These are phyloP conservation scores for Misgurnus mizolepis DNA, from an alignment of 2,113 vertebrate genomes.

Conservation along the genomic window DNA sequence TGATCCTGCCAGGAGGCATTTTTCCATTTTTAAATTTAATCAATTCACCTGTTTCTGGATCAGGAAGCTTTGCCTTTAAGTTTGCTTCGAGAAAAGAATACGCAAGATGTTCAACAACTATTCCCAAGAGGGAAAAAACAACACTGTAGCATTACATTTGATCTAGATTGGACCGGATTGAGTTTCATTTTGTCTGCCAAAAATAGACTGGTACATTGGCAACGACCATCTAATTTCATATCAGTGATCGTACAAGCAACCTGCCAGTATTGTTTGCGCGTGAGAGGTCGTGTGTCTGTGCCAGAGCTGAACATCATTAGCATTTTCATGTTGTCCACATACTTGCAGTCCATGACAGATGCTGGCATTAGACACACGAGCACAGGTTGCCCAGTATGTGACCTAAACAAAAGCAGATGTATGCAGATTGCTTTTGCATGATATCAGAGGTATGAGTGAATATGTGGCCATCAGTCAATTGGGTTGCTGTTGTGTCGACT, in stretches of 20 bases:
- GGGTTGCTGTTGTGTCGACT: neutral
- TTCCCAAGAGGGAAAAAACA: neutral
- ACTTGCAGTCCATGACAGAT: slow-evolving; percentile 38
- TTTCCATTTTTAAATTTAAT: neutral
- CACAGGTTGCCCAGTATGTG: slow-evolving; percentile 27
- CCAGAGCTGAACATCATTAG: slow-evolving; percentile 40
- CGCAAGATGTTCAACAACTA: neutral
- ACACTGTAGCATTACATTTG: neutral
- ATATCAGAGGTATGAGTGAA: neutral
- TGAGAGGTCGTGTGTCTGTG: slow-evolving; percentile 1
- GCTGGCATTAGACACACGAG: slow-evolving; percentile 29
- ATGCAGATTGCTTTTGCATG: slow-evolving; percentile 22
- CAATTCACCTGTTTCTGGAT: slow-evolving; percentile 39
- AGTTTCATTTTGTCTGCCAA: neutral
- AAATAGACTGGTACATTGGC: slow-evolving; percentile 13
- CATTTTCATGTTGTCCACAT: slow-evolving; percentile 41
- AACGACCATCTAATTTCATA: neutral
- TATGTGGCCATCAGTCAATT: slow-evolving; percentile 3
- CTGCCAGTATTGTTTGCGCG: slow-evolving; percentile 30
- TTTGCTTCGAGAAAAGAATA: neutral
- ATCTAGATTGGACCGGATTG: slow-evolving; percentile 18
- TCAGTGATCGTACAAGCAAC: neutral
- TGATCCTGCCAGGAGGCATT: slow-evolving; percentile 30
- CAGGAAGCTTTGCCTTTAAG: neutral
- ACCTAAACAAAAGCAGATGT: slow-evolving; percentile 54